Evolutionary conservation across 2,888 invertebrate species (phyloP).

Genomic region (Cataglyphis livida): DNA sequence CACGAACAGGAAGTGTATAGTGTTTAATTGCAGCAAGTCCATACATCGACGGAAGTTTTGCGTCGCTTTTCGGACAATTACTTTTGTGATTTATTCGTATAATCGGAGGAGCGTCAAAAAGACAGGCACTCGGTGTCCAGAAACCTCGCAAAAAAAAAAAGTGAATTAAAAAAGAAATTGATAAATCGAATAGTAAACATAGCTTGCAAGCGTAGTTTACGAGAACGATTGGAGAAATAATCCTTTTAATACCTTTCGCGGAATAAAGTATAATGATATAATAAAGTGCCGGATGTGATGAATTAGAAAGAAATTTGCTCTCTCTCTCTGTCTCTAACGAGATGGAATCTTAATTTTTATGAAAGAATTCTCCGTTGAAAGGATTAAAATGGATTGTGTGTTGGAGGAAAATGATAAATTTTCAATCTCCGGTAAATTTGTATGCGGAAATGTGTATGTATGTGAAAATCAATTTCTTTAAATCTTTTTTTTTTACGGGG

Average conservation of each 20-base stretch:
- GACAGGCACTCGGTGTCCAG: not conserved
- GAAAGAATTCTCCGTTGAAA: conserved; percentile 19
- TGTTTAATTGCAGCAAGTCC: conserved; percentile 70
- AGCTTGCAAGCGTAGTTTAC: not conserved
- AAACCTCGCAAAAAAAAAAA: conserved; percentile 44
- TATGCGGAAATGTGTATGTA: not conserved
- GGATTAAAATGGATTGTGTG: conserved; percentile 8
- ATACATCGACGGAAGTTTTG: conserved; percentile 48
- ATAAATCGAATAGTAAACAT: conserved; percentile 4
- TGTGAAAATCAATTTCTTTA: conserved; percentile 19
- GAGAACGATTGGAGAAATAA: not conserved
- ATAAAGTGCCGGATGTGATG: conserved; percentile 17
- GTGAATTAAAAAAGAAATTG: conserved; percentile 39
- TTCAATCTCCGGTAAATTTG: conserved; percentile 11
- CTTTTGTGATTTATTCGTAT: conserved; percentile 43
- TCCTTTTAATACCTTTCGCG: conserved; percentile 28
- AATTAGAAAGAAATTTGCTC: conserved; percentile 12
- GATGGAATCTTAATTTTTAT: conserved; percentile 8
- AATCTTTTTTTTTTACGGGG: not conserved
- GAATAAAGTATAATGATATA: conserved; percentile 18
- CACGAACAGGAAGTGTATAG: conserved; percentile 75
- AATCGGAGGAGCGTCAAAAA: conserved; percentile 32
- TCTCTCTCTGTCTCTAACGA: not conserved
- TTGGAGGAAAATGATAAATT: conserved; percentile 6
- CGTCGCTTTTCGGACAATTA: conserved; percentile 50